phyloP scores from a whole-genome alignment of 2,888 invertebrate species.

The Lithophane socia region DNA sequence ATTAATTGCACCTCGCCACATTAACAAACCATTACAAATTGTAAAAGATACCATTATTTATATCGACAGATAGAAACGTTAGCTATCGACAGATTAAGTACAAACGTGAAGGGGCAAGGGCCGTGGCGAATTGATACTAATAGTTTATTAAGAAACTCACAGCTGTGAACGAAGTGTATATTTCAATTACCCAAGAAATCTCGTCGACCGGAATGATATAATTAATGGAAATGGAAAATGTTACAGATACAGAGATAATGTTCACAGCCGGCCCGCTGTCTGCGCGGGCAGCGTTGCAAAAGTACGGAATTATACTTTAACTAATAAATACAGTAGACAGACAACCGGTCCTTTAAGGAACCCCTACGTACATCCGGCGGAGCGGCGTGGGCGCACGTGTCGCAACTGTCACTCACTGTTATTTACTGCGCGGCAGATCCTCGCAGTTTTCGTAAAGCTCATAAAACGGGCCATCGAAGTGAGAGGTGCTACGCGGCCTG shows the following conservation, averaged over 20 bases:
- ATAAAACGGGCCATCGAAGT: conserved; percentile 73
- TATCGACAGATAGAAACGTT: conserved; percentile 79
- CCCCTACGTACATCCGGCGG: conserved; percentile 90
- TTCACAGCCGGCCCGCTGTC: conserved; percentile 86
- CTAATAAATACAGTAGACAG: conserved; percentile 75
- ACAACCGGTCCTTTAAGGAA: conserved; percentile 85
- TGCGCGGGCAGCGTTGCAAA: conserved; percentile 85
- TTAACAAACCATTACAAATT: conserved; percentile 70
- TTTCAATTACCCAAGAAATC: conserved; percentile 82
- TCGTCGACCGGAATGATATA: conserved; percentile 80
- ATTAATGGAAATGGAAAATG: conserved; percentile 89
- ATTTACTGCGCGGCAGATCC: conserved; percentile 82
- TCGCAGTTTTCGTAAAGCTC: conserved; percentile 73
- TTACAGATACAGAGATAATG: conserved; percentile 85
- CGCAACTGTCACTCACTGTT: conserved; percentile 85
- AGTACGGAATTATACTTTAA: conserved; percentile 74
- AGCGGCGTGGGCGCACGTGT: conserved; percentile 81
- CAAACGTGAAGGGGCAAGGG: conserved; percentile 78
- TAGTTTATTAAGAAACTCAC: conserved; percentile 84
- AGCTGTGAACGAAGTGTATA: conserved; percentile 82
- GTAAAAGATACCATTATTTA: conserved; percentile 76
- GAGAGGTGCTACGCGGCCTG: conserved; percentile 71
- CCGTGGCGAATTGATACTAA: conserved; percentile 81
- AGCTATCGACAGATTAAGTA: conserved; percentile 77
- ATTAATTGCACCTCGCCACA: conserved; percentile 60